Evolutionary conservation across 2,113 vertebrate genomes (phyloP).

Genomic region (Clupea harengus): DNA sequence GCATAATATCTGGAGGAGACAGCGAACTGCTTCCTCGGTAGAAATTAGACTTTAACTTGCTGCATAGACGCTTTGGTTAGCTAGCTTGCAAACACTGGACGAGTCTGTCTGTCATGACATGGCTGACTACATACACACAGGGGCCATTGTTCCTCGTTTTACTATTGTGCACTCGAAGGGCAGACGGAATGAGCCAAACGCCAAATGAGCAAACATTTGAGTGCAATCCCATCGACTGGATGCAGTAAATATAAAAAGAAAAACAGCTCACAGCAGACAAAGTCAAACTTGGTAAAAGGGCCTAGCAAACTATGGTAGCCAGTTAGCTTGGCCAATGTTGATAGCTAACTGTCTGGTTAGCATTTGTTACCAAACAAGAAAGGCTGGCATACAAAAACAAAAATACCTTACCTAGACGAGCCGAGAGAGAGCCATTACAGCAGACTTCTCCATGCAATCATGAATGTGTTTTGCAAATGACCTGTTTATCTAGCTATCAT

Average conservation of each 20-base stretch:
- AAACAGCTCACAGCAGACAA: neutral
- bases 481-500: neutral
- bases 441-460: conserved; percentile 1
- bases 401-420: conserved; percentile 1
- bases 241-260: neutral
- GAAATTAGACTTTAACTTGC: neutral
- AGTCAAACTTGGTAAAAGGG: neutral
- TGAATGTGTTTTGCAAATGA: neutral
- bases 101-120: conserved; percentile 8
- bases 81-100: neutral
- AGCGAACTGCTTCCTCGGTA: neutral
- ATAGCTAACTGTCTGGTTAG: neutral
- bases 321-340: conserved; percentile 1
- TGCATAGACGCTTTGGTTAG: neutral
- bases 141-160: conserved; percentile 3
- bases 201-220: neutral
- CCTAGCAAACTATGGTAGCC: conserved; percentile 10
- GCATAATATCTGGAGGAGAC: neutral
- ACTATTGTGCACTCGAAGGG: conserved; percentile 6
- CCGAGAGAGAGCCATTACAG: neutral
- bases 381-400: neutral
- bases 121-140: conserved; percentile 13
- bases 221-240: neutral
- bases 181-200: neutral
- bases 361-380: conserved; percentile 1